Base-by-base conservation (phyloP, 1,140 invertebrate genomes). In the Melanaphis sacchari region DNA sequence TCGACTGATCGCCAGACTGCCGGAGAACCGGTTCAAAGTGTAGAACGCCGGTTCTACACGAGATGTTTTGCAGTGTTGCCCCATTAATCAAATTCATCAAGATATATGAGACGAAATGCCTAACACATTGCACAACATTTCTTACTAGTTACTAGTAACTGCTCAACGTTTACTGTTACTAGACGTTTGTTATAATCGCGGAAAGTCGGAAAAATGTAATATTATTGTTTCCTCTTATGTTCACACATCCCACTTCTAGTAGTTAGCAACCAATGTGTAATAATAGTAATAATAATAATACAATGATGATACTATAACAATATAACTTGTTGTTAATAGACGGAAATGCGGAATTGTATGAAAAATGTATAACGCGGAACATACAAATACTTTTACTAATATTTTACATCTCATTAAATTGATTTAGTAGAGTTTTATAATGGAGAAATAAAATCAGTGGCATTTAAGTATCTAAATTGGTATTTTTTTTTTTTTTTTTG, bases 21-120 rank as follows among this genome's bases (percentile, higher is more conserved):
- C 59, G 15, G 36, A 38, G 54, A 90, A 90, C 89, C 52, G 89
- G 89, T 90, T 66, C 89, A n/a, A 90, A 41, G 38, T 40, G 24
- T 90, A 66, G 31, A 54, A 54, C 22, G 88, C 46, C 46, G 49
- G n/a, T 11, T 40, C 8, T 54, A 54, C 88, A 54, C 21, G 6
- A 26, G 26, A 54, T 52, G 46, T 52, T 54, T 89, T 89, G 88
- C 88, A 66, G 89, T 66, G 89, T 66, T 90, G 52, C 89, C 89
- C 54, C 24, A 11, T 54, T 54, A 38, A 52, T 54, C 46, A 38
- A n/a, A 54, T 40, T 89, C 41, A 24, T 54, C 49, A 5, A 54
- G 18, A 85, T 43, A 66, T 36, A 11, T 22, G 31, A 54, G 49
- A 18, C 49, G 36, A 38, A 89, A 54, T 26, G n/a, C 26, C 36